Conservation (phyloP, 2,113 vertebrate species). For the Solenodon paradoxus region DNA sequence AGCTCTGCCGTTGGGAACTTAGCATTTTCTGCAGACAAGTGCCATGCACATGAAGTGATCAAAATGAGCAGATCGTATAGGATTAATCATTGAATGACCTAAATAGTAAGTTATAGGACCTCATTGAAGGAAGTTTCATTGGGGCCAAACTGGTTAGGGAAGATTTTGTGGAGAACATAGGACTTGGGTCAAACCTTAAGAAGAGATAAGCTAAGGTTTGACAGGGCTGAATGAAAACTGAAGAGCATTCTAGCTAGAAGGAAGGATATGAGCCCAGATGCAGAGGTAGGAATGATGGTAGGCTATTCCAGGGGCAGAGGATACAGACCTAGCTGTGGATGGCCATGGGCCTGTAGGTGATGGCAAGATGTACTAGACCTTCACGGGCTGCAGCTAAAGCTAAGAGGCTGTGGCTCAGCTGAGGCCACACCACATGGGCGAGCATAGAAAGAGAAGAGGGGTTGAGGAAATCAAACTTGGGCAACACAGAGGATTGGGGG, state of each 20-base stretch:
- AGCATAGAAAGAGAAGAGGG: neutral
- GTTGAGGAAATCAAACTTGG: neutral
- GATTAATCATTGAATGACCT: neutral
- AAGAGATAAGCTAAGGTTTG: neutral
- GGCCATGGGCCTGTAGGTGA: neutral
- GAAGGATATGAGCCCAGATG: neutral
- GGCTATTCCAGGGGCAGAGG: neutral
- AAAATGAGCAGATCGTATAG: neutral
- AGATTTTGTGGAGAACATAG: conserved; percentile 1
- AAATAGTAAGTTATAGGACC: neutral
- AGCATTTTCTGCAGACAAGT: neutral
- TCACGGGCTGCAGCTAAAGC: neutral
- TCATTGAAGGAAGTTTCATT: neutral
- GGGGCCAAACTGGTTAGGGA: conserved; percentile 9
- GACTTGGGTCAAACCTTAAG: conserved; percentile 20
- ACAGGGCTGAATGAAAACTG: neutral
- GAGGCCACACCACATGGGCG: neutral
- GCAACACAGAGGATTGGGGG: neutral
- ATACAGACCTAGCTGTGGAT: neutral
- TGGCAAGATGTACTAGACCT: neutral
- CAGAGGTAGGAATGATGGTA: neutral
- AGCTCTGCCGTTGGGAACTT: neutral
- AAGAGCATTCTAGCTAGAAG: neutral
- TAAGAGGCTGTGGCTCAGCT: neutral
- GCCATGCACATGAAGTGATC: neutral